Evolutionary conservation across 2,888 invertebrate genomes (phyloP).

Genomic region (Schizotus pectinicornis): DNA sequence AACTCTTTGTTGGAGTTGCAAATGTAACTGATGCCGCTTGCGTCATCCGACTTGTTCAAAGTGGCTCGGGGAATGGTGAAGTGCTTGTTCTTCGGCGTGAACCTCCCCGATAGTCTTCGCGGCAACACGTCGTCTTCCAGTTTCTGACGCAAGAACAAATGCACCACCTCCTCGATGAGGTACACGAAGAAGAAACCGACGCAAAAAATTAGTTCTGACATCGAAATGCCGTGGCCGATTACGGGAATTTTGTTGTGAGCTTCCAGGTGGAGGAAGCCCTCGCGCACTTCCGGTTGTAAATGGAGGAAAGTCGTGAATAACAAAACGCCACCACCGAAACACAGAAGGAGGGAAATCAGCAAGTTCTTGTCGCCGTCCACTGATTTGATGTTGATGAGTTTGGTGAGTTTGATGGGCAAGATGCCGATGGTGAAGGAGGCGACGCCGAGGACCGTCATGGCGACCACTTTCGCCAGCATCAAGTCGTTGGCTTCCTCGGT

Average conservation of each 20-base stretch:
- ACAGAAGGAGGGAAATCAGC: conserved; percentile 64
- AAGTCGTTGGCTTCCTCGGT: conserved; percentile 45
- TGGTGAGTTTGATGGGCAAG: conserved; percentile 59
- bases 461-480: conserved; percentile 64
- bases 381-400: conserved; percentile 51
- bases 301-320: conserved; percentile 70
- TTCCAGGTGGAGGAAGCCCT: conserved; percentile 61
- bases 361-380: conserved; percentile 59
- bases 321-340: conserved; percentile 71
- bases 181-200: conserved; percentile 70
- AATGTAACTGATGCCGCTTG: conserved; percentile 49
- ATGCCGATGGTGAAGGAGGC: conserved; percentile 66
- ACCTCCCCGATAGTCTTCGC: conserved; percentile 63
- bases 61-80: conserved; percentile 53
- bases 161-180: conserved; percentile 67
- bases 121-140: conserved; percentile 57
- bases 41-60: conserved; percentile 52
- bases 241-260: conserved; percentile 57
- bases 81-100: conserved; percentile 55
- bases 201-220: conserved; percentile 67
- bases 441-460: conserved; percentile 66
- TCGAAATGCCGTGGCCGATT: conserved; percentile 60
- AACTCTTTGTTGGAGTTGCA: conserved; percentile 52
- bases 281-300: conserved; percentile 70
- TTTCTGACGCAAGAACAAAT: conserved; percentile 61